Percentiles rank a stretch among this genome's conserved stretches.
Conservation (phyloP, 2,113 vertebrate genomes). For the Melanotaenia duboulayi region DNA sequence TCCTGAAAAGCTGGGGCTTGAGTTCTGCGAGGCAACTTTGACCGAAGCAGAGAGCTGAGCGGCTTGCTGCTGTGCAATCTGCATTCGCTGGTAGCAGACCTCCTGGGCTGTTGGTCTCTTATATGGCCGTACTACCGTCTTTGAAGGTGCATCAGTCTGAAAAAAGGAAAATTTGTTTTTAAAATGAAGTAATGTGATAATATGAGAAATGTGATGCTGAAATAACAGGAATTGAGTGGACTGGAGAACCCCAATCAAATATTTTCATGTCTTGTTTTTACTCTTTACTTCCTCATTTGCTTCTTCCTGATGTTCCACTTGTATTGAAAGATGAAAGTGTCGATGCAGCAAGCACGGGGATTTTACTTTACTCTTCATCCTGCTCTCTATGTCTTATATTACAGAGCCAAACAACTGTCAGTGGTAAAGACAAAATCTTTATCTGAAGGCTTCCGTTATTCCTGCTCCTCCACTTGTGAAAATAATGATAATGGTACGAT, state of each 20-base stretch:
- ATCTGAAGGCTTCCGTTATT: rapidly evolving
- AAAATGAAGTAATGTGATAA: too few species aligned
- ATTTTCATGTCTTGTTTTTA: conserved; percentile 19
- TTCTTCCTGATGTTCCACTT: background rate
- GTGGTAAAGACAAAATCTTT: background rate
- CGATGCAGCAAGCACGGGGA: background rate
- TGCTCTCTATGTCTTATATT: background rate
- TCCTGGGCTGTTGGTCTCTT: conserved; percentile 90
- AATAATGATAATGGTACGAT: background rate
- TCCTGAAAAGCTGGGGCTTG: conserved; percentile 72
- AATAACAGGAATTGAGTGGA: background rate
- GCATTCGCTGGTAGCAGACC: conserved; percentile 93
- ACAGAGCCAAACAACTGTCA: background rate
- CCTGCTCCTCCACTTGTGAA: background rate
- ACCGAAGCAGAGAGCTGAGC: conserved; percentile 79
- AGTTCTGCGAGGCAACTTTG: conserved; percentile 58
- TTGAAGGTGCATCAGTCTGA: conserved; percentile 79
- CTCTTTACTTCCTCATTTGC: conserved; percentile 25
- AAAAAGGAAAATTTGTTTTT: background rate
- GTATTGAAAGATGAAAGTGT: background rate
- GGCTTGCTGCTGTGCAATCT: conserved; percentile 90
- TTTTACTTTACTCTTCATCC: background rate
- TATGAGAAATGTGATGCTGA: background rate
- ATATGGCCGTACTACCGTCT: conserved; percentile 75
- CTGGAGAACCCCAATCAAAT: conserved; percentile 17